Conservation (phyloP, 2,113 vertebrate genomes). For the Catharus bicknelli region DNA sequence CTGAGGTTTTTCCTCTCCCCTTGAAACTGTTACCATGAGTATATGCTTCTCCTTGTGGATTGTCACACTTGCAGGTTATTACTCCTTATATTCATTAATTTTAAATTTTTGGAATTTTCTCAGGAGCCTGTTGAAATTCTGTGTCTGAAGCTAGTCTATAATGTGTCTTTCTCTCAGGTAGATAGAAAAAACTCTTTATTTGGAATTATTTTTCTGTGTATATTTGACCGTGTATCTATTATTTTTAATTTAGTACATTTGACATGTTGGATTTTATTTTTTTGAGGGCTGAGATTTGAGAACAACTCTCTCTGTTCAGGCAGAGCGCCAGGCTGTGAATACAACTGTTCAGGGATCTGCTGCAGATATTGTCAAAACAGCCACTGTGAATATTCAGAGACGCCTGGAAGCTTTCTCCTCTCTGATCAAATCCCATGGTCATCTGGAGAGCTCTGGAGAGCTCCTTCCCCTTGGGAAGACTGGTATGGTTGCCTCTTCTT, state of each 20-base stretch:
- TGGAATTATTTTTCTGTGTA: background rate
- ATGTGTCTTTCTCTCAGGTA: background rate
- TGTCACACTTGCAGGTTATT: background rate
- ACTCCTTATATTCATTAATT: background rate
- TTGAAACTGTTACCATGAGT: background rate
- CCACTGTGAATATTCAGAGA: constrained; percentile 92
- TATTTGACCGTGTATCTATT: background rate
- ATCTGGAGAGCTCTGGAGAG: constrained; percentile 71
- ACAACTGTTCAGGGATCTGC: constrained; percentile 96
- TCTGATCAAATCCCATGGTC: constrained; percentile 81
- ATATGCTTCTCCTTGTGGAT: background rate
- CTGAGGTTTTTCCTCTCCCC: background rate
- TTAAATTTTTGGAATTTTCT: background rate
- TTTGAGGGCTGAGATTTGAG: background rate
- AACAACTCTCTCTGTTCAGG: constrained; percentile 69
- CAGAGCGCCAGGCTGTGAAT: constrained; percentile 95
- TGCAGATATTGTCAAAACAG: constrained; percentile 93
- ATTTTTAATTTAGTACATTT: background rate
- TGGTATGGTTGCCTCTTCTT: constrained; percentile 43
- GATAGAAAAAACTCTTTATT: background rate
- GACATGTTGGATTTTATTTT: background rate
- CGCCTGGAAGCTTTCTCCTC: constrained; percentile 76
- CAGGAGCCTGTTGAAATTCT: background rate
- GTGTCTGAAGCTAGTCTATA: background rate
- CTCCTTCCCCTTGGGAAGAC: background rate